Evolutionary conservation across 2,797 vertebrate species (phyloP), one percentile per base, ranked within the genome.

Genomic region (Microctenopoma lineatum): DNA sequence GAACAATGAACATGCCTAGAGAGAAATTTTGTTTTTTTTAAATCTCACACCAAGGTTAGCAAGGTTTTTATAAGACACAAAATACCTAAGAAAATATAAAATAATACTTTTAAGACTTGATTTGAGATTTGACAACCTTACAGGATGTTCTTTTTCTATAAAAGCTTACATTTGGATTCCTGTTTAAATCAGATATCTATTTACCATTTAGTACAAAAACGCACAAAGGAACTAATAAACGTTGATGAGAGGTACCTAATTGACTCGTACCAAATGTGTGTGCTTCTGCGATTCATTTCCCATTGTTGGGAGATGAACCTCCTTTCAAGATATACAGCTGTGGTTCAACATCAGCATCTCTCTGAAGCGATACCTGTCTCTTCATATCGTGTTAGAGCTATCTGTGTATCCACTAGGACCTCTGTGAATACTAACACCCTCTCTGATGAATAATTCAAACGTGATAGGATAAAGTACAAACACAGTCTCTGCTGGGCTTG

Each of bases 381-480:
- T 64, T 74, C 63, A 71, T 72, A 52, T 75, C 57, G 42, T 77
- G 25, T 71, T 70, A 68, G n/a, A 80, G 72, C 51, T 62, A 68
- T 58, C 44, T n/a, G 56, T 3, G 14, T n/a, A 59, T 66, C 61
- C 64, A 57, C 52, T 26, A 2, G 46, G 11, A 50, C 21, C 53
- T 71, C 46, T 26, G 13, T 59, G 50, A 77, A 73, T 48, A 70
- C 63, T 74, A 80, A 73, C 41, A 7, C 34, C 34, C 34, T 38
- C 72, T 75, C 45, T 73, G 80, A 70, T 86, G 73, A 89, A 89
- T 87, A 80, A 90, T 77, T 87, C 74, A 85, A 52, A 21, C 25
- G 50, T 57, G 66, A 65, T 70, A 73, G 44, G 62, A 66, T 82
- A 73, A 45, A 64, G 61, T 80, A 71, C 67, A 70, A 75, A 81